Percentiles rank a stretch among this genome's conserved stretches.
Evolutionary conservation across 2,888 invertebrate species (phyloP).

Genomic region (Drosophila limbata): DNA sequence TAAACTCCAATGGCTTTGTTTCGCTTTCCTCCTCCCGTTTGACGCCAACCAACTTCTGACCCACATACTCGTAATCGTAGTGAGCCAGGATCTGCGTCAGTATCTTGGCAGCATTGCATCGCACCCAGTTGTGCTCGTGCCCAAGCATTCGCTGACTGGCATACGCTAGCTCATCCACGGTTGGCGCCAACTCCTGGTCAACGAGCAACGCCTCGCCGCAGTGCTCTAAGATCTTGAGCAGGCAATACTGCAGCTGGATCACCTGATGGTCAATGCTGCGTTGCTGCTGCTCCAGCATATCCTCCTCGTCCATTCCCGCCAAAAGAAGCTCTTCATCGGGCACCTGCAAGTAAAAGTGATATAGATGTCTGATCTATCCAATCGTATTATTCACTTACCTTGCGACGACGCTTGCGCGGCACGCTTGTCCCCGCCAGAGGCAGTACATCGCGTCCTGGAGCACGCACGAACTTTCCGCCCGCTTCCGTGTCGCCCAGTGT

Average conservation of each 20-base stretch:
- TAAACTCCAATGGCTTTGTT: conserved; percentile 85
- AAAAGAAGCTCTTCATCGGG: conserved; percentile 32
- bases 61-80: conserved; percentile 88
- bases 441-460: conserved; percentile 82
- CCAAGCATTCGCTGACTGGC: conserved; percentile 90
- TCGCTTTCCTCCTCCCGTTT: conserved; percentile 49
- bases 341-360: conserved; percentile 2
- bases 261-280: conserved; percentile 90
- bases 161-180: conserved; percentile 88
- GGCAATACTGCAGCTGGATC: conserved; percentile 90
- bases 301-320: conserved; percentile 62
- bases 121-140: conserved; percentile 95
- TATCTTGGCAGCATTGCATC: conserved; percentile 91
- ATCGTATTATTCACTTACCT: conserved; percentile 28
- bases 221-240: conserved; percentile 89
- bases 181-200: conserved; percentile 67
- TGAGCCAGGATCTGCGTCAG: conserved; percentile 90
- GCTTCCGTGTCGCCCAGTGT: conserved; percentile 85
- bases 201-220: conserved; percentile 87
- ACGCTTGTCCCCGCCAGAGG: conserved; percentile 7
- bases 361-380: no score
- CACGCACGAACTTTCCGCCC: conserved; percentile 88
- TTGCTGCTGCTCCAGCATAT: conserved; percentile 87
- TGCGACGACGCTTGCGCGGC: conserved; percentile 36
- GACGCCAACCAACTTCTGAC: conserved; percentile 85